phyloP scores from a whole-genome alignment of 2,113 vertebrate species.

The Epinephelus fuscoguttatus region DNA sequence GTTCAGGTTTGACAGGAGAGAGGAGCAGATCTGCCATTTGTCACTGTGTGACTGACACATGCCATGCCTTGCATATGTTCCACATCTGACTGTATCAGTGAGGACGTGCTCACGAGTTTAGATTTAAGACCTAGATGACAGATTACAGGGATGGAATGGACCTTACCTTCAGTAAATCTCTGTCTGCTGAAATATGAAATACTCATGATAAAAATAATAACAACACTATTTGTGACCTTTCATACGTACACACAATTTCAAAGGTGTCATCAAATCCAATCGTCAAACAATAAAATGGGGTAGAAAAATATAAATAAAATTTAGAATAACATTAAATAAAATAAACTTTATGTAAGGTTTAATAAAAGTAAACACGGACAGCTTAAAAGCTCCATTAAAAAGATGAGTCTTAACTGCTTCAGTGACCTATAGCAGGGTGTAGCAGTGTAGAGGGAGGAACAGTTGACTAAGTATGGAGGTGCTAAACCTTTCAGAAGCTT shows the following conservation, averaged over 20 bases:
- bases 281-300: neutral
- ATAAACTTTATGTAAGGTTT: neutral
- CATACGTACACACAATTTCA: neutral
- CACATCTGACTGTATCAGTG: slow-evolving; percentile 49
- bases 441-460: neutral
- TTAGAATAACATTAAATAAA: neutral
- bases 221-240: neutral
- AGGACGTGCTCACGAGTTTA: neutral
- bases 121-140: neutral
- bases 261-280: neutral
- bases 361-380: neutral
- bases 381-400: too few species aligned
- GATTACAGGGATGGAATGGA: neutral
- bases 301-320: neutral
- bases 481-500: neutral
- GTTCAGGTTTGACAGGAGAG: slow-evolving; percentile 50
- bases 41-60: slow-evolving; percentile 64
- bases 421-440: neutral
- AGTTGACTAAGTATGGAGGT: neutral
- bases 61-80: slow-evolving; percentile 59
- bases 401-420: neutral
- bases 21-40: slow-evolving; percentile 36
- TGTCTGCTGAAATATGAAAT: neutral
- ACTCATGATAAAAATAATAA: neutral
- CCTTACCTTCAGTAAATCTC: neutral